These are phyloP conservation scores for Lanius ludovicianus DNA, from an alignment of 2,113 vertebrate species.

Conservation along the genomic window DNA sequence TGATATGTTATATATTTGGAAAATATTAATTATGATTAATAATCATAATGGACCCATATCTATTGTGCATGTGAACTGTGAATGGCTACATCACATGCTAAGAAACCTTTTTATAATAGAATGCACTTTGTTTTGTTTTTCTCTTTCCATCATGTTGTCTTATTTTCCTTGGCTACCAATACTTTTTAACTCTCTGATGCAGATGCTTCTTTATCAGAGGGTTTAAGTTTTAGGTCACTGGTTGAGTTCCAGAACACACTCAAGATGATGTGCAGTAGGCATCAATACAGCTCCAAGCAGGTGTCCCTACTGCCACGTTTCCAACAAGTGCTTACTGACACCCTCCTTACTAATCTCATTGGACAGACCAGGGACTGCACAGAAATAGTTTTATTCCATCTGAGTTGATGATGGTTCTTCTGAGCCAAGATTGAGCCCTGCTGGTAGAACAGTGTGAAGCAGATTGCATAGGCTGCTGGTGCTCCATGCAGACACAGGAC, in stretches of 20 bases:
- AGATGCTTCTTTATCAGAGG: neutral
- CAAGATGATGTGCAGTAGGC: neutral
- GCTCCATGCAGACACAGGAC: accelerated
- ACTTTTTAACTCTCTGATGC: neutral
- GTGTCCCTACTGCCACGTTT: neutral
- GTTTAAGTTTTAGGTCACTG: neutral
- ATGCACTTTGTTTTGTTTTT: neutral
- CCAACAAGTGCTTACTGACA: neutral
- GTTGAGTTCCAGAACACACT: neutral
- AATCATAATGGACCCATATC: neutral
- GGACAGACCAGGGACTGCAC: neutral
- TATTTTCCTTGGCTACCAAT: neutral
- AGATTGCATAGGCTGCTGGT: neutral
- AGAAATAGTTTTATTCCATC: neutral
- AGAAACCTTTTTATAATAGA: neutral
- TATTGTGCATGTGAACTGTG: neutral
- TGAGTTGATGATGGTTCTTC: neutral
- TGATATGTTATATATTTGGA: neutral
- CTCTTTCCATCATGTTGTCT: neutral
- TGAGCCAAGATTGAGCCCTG: neutral
- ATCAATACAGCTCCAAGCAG: neutral
- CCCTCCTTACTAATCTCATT: neutral
- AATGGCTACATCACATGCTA: neutral
- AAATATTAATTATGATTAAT: neutral
- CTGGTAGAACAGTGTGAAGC: neutral